These are phyloP conservation scores for Pogona vitticeps DNA, from an alignment of 2,113 vertebrate species.

Conservation along the genomic window DNA sequence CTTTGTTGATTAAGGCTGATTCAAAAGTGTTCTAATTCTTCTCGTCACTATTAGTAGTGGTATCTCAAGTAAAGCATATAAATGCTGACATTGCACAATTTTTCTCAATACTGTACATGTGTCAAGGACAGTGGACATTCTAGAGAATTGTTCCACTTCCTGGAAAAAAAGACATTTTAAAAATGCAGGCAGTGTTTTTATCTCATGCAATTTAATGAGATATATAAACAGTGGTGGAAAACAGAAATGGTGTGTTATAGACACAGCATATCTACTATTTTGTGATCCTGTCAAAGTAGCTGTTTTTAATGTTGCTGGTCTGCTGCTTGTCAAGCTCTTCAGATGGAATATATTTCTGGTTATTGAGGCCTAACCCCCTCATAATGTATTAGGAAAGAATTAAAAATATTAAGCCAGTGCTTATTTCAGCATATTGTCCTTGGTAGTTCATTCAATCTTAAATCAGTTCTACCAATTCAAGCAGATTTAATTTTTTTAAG, in stretches of 20 bases:
- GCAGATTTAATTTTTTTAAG: neutral
- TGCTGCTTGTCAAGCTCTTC: constrained; percentile 39
- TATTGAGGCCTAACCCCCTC: constrained; percentile 13
- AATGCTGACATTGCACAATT: neutral
- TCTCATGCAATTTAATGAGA: neutral
- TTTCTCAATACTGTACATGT: neutral
- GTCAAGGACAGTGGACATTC: neutral
- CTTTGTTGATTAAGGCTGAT: neutral
- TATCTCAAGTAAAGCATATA: neutral
- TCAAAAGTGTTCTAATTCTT: neutral
- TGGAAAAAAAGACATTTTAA: neutral
- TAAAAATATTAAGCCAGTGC: neutral
- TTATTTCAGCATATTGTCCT: neutral
- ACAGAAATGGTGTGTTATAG: neutral
- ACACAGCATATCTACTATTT: neutral
- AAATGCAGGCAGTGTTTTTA: neutral
- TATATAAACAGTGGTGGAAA: neutral
- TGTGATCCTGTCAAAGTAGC: neutral
- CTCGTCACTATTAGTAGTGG: neutral
- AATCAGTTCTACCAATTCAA: neutral
- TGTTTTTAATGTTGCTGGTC: constrained; percentile 8
- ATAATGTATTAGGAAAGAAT: neutral
- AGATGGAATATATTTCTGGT: constrained; percentile 23
- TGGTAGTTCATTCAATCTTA: neutral
- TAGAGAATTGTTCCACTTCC: neutral